Evolutionary conservation across 1,140 invertebrate genomes (phyloP).

Genomic region (Aphidius ervi): DNA sequence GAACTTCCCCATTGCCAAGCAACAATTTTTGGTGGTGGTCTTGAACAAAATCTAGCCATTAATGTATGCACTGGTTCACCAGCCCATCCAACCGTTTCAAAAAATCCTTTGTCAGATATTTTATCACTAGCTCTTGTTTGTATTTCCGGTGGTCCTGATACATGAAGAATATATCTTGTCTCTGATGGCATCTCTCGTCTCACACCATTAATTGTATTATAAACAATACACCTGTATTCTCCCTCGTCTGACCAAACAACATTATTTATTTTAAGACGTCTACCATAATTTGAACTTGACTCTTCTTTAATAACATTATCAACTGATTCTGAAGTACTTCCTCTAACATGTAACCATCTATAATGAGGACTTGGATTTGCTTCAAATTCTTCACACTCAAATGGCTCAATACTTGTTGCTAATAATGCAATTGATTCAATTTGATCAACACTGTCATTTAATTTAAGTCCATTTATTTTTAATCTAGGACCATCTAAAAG

Average conservation of each 20-base stretch:
- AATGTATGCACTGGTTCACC: conserved; percentile 44
- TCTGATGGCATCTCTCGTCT: conserved; percentile 41
- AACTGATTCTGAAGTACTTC: conserved; percentile 39
- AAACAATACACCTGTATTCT: conserved; percentile 47
- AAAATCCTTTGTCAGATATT: conserved; percentile 34
- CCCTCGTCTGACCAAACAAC: conserved; percentile 50
- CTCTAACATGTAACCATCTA: conserved; percentile 45
- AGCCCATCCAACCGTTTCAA: conserved; percentile 44
- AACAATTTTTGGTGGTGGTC: conserved; percentile 45
- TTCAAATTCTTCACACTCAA: conserved; percentile 74
- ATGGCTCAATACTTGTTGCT: conserved; percentile 64
- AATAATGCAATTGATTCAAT: conserved; percentile 39
- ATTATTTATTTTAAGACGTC: conserved; percentile 40
- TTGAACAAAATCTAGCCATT: conserved; percentile 46
- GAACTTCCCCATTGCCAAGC: conserved; percentile 52
- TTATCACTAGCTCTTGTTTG: conserved; percentile 34
- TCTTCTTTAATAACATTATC: conserved; percentile 37
- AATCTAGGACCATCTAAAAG: conserved; percentile 72
- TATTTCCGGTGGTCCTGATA: conserved; percentile 49
- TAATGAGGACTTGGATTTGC: conserved; percentile 79
- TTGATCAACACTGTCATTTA: conserved; percentile 59
- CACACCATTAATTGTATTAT: conserved; percentile 48
- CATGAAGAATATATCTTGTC: conserved; percentile 41
- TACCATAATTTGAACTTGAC: conserved; percentile 23
- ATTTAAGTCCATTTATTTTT: conserved; percentile 61